Evolutionary conservation across 2,113 vertebrate species (phyloP), one percentile per base, ranked within the genome.

Genomic region (Athene cunicularia): DNA sequence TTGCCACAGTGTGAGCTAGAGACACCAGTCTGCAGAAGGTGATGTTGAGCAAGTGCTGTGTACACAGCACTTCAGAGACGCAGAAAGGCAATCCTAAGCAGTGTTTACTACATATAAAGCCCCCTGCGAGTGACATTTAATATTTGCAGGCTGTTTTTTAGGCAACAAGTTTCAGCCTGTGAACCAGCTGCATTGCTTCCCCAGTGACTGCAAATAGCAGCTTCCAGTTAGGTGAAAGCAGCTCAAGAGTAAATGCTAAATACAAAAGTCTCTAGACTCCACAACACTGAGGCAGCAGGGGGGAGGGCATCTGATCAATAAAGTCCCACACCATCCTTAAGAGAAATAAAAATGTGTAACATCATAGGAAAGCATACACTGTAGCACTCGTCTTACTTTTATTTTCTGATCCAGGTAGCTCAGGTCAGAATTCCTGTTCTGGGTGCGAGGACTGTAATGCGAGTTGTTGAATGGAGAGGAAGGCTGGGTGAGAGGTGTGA

Each of bases 341-440:
- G 27, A 72, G 41, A 67, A 62, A 24, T 24, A 23, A 58, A 79
- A 59, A 41, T 11, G 11, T 26, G 8, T 30, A 49, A 43, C 55
- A 17, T 27, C 23, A 28, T 43, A 33, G 63, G 47, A 58, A 77
- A 47, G 12, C 33, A 12, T 32, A 39, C 56, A 56, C 16, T 30
- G 12, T 8, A 59, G 56, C 43, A 35, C 21, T 68, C 39, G 32
- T 82, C 96, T 98, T 96, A 97, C 97, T 80, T 97, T 96, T 91
- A 98, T 97, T 67, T 97, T 88, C 73, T 93, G 80, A 9, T 97
- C 91, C 92, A 98, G 86, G 22, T 95, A 94, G 50, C 70, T 95
- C 39, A 74, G 88, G 59, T 75, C 84, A 76, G 91, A 59, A 37
- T 96, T 33, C 3, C 58, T 60, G 6, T 80, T 95, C 49, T 68